phyloP scores from a whole-genome alignment of 2,888 invertebrate genomes.

The Fabriciana adippe region DNA sequence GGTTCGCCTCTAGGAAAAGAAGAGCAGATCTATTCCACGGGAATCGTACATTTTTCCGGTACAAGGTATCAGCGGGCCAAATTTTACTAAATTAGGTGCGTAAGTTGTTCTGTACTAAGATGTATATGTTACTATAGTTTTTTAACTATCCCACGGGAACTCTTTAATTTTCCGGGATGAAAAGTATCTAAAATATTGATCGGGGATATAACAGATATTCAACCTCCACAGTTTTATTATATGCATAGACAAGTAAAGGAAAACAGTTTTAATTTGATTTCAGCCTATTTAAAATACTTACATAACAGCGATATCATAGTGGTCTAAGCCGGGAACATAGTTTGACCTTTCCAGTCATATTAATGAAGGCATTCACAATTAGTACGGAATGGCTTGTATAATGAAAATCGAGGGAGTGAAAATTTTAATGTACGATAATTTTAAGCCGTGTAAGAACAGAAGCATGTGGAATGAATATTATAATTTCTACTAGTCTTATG shows the following conservation, averaged over 20 bases:
- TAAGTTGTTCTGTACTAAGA: too few relatives aligned
- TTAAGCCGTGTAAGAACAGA: slow-evolving; percentile 8
- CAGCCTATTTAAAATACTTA: not conserved
- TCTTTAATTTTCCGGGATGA: too few relatives aligned
- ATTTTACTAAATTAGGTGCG: too few relatives aligned
- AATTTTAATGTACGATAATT: slow-evolving; percentile 11
- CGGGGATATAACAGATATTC: too few relatives aligned
- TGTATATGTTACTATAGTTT: too few relatives aligned
- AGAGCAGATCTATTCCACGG: too few relatives aligned
- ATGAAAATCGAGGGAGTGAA: slow-evolving; percentile 13
- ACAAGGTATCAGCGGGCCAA: too few relatives aligned
- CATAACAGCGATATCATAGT: slow-evolving; percentile 13
- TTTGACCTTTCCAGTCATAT: slow-evolving; percentile 16
- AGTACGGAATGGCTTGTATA: slow-evolving; percentile 20
- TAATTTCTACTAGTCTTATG: not conserved
- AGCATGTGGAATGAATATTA: not conserved
- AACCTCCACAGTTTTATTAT: too few relatives aligned
- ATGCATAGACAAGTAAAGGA: not conserved
- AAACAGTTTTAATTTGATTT: not conserved
- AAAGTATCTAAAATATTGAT: too few relatives aligned
- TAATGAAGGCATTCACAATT: slow-evolving; percentile 22
- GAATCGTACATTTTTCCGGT: too few relatives aligned
- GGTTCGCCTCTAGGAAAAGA: too few relatives aligned
- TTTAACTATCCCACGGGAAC: too few relatives aligned
- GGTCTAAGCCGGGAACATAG: slow-evolving; percentile 4